Conservation (phyloP, 1,140 invertebrate genomes). For the Bombus polaris region DNA sequence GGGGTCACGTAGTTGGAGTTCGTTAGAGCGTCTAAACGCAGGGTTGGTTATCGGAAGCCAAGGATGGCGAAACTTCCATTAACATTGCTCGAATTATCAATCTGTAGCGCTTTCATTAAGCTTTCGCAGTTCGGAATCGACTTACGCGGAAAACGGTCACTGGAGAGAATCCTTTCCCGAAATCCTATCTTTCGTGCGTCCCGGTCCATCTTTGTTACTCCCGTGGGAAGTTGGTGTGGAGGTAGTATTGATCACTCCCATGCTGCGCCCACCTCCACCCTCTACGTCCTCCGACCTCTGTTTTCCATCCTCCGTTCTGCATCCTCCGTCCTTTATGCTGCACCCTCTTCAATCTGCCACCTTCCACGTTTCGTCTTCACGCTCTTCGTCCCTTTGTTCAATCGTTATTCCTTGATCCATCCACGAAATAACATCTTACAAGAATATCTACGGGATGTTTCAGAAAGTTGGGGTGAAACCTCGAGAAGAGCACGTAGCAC, state of each 20-base stretch:
- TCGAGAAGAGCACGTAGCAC: too few relatives aligned
- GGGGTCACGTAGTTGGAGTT: not conserved
- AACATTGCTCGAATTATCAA: not conserved
- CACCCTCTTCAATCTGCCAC: slow-evolving; percentile 61
- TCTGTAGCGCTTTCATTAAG: not conserved
- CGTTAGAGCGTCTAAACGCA: slow-evolving; percentile 8
- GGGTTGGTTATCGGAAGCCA: not conserved
- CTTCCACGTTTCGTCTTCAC: slow-evolving; percentile 43
- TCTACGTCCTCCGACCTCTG: slow-evolving; percentile 69
- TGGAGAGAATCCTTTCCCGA: slow-evolving; percentile 10
- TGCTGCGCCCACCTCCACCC: slow-evolving; percentile 75
- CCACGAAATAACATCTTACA: slow-evolving; percentile 2
- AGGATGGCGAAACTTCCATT: not conserved
- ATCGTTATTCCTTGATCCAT: not conserved
- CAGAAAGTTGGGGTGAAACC: not conserved
- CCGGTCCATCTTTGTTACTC: slow-evolving; percentile 75
- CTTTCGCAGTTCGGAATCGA: not conserved
- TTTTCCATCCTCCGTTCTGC: slow-evolving; percentile 72
- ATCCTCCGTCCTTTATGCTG: slow-evolving; percentile 66
- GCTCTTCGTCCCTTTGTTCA: not conserved
- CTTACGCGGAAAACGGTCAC: not conserved
- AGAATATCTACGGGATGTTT: not conserved
- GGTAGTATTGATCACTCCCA: slow-evolving; percentile 81
- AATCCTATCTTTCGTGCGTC: slow-evolving; percentile 58
- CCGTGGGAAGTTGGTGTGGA: slow-evolving; percentile 73